Evolutionary conservation across 2,113 vertebrate genomes (phyloP).

Genomic region (Pelvicachromis taeniatus): DNA sequence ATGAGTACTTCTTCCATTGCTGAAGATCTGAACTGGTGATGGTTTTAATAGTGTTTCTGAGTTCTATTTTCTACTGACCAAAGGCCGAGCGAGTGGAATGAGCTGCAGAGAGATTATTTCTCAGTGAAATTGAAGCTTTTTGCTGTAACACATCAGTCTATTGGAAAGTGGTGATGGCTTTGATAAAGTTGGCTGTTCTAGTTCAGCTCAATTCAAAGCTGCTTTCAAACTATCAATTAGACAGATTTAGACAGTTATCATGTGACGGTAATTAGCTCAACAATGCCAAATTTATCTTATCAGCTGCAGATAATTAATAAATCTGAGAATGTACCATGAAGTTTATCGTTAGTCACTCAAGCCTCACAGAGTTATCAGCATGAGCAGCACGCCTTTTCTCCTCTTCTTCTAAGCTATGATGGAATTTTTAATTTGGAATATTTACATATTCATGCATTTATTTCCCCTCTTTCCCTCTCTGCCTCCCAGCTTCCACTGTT

Average conservation of each 20-base stretch:
- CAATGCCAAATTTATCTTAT: constrained; percentile 20
- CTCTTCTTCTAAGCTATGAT: neutral
- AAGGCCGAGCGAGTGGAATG: neutral
- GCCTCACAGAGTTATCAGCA: neutral
- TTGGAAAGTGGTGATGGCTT: neutral
- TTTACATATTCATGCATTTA: neutral
- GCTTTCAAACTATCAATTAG: constrained; percentile 26
- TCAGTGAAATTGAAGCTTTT: neutral
- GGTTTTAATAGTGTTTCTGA: neutral
- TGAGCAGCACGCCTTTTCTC: neutral
- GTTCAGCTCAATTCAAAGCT: neutral
- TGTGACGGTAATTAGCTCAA: constrained; percentile 20
- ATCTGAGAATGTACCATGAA: neutral
- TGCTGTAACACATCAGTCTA: neutral
- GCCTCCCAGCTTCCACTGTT: neutral
- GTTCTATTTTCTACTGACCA: neutral
- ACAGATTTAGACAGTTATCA: constrained; percentile 22
- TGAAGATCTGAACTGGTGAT: neutral
- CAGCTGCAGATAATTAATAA: neutral
- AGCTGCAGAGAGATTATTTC: neutral
- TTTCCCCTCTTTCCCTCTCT: neutral
- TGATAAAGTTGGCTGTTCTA: neutral
- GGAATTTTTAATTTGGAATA: neutral
- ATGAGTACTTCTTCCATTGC: neutral
- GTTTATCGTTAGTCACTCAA: neutral